phyloP scores from a whole-genome alignment of 2,797 vertebrate species.

The Mormyrus hasselquistii region DNA sequence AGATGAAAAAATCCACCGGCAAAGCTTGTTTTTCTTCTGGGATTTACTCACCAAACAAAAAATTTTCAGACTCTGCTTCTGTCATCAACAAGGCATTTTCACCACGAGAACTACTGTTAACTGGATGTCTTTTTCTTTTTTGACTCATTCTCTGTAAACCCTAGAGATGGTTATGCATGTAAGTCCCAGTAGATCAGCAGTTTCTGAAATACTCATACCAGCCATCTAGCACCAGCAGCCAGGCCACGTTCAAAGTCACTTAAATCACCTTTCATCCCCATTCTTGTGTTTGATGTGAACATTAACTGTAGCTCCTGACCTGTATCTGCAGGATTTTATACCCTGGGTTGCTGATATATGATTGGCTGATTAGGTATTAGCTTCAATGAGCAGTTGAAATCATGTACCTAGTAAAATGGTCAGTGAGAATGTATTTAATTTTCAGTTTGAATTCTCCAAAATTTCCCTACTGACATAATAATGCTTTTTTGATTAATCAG shows the following conservation, averaged over 20 bases:
- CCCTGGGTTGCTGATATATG: neutral
- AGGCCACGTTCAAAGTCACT: neutral
- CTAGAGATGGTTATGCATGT: neutral
- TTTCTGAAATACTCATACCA: neutral
- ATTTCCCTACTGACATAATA: neutral
- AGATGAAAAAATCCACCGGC: neutral
- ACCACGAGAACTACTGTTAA: neutral
- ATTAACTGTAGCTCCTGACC: neutral
- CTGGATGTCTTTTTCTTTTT: neutral
- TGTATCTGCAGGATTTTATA: neutral
- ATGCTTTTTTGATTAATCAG: neutral
- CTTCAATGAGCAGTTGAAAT: neutral
- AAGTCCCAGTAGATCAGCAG: neutral
- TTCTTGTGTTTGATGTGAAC: neutral
- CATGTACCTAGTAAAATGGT: neutral
- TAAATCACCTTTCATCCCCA: neutral
- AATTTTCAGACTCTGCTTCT: neutral
- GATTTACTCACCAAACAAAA: neutral
- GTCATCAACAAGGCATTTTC: neutral
- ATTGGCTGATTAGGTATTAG: neutral
- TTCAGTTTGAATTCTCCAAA: neutral
- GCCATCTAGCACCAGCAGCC: neutral
- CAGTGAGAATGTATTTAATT: neutral
- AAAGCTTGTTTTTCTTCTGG: neutral
- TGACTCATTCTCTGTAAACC: neutral